Conservation (phyloP, 2,888 invertebrate species). For the Colostygia pectinataria region DNA sequence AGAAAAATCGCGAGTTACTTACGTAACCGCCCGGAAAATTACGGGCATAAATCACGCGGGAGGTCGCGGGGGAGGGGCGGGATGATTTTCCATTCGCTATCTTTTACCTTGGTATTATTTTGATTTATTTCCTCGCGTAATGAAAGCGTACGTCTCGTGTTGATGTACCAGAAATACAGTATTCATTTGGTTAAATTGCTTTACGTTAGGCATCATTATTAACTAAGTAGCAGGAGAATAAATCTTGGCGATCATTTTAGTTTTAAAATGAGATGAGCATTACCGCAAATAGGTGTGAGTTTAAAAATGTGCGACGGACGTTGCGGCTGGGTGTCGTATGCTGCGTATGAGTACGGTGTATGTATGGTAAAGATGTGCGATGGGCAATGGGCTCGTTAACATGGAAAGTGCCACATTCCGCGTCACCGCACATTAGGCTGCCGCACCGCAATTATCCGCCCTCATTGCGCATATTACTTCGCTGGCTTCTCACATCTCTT, state of each 20-base stretch:
- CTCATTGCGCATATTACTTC: constrained; percentile 36
- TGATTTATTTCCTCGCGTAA: constrained; percentile 79
- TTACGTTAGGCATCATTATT: constrained; percentile 52
- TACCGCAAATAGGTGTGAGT: constrained; percentile 71
- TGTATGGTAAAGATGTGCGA: constrained; percentile 42
- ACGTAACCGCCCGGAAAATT: constrained; percentile 80
- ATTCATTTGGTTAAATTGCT: constrained; percentile 61
- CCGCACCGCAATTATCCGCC: constrained; percentile 62
- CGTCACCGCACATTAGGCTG: constrained; percentile 70
- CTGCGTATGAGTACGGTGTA: constrained; percentile 25
- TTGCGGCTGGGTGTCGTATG: constrained; percentile 53
- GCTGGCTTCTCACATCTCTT: constrained; percentile 35
- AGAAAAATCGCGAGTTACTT: constrained; percentile 80
- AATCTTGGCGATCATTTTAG: constrained; percentile 53
- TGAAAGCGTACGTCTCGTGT: constrained; percentile 77
- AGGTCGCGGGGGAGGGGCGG: constrained; percentile 48
- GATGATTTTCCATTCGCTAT: constrained; percentile 81
- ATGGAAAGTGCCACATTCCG: constrained; percentile 67
- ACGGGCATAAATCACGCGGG: constrained; percentile 74
- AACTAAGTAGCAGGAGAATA: constrained; percentile 55
- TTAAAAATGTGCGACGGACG: constrained; percentile 62
- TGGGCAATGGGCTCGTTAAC: constrained; percentile 67
- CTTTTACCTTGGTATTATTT: constrained; percentile 79
- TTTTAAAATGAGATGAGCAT: constrained; percentile 61
- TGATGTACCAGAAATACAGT: constrained; percentile 68